Percentiles rank a stretch among this genome's conserved stretches.
Evolutionary conservation across 2,113 vertebrate genomes (phyloP).

Genomic region (Pseudopodoces humilis): DNA sequence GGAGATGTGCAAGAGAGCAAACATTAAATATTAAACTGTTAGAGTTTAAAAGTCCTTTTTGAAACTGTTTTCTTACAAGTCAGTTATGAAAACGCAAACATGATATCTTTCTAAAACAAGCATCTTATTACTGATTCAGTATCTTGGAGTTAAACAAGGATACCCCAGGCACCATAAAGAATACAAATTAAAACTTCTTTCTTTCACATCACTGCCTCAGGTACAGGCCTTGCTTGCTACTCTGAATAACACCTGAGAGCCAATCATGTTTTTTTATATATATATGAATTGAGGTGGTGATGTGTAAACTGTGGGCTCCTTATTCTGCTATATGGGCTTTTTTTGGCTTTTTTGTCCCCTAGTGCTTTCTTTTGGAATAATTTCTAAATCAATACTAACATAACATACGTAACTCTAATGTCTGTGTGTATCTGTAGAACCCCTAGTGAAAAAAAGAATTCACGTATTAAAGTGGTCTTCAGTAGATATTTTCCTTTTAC

Average conservation of each 20-base stretch:
- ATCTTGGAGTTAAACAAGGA: not conserved
- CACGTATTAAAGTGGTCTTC: not conserved
- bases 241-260: not conserved
- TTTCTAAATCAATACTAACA: not conserved
- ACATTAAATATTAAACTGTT: not conserved
- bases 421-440: not conserved
- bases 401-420: not conserved
- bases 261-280: not conserved
- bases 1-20: not conserved
- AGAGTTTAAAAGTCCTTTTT: not conserved
- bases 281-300: not conserved
- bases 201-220: not conserved
- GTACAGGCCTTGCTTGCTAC: constrained; percentile 11
- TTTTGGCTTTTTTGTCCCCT: not conserved
- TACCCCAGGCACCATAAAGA: not conserved
- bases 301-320: not conserved
- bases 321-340: not conserved
- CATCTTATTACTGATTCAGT: not conserved
- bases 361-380: not conserved
- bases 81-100: not conserved
- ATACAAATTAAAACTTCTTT: not conserved
- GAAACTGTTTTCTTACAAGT: not conserved
- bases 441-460: not conserved
- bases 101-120: not conserved
- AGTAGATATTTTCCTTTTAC: not conserved